Evolutionary conservation across 2,113 vertebrate genomes (phyloP).

Genomic region (Pseudonaja textilis): DNA sequence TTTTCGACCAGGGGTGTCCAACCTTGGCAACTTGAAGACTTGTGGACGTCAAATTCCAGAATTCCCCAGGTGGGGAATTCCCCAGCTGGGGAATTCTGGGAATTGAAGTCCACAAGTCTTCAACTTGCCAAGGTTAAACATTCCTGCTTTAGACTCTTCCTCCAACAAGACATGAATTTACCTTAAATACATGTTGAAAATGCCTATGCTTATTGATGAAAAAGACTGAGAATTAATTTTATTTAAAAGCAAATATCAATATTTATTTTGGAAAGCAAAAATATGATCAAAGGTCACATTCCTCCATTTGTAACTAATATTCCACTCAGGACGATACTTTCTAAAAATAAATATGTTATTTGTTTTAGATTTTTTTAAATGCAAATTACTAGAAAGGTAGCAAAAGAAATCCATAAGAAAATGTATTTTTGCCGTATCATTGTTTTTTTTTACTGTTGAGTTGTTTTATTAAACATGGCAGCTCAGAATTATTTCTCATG

Average conservation of each 20-base stretch:
- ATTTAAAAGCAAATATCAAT: not conserved
- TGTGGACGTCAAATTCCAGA: too few species aligned
- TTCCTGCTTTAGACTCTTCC: not conserved
- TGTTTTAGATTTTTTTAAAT: not conserved
- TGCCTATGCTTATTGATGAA: not conserved
- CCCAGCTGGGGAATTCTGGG: not conserved
- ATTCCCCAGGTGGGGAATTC: too few species aligned
- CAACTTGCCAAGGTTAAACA: not conserved
- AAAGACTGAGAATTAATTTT: not conserved
- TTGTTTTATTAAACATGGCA: not conserved
- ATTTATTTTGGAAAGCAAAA: not conserved
- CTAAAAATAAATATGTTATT: not conserved
- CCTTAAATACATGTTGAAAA: not conserved
- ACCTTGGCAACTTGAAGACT: too few species aligned
- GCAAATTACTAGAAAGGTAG: not conserved
- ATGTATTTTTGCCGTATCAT: not conserved
- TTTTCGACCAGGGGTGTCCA: not conserved
- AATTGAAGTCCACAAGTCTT: not conserved
- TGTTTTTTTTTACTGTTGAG: not conserved
- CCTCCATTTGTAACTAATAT: not conserved
- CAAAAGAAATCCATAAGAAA: not conserved
- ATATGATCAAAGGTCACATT: not conserved
- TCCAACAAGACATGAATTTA: not conserved
- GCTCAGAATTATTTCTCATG: conserved; percentile 18
- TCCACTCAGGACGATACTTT: not conserved